Evolutionary conservation across 2,113 vertebrate genomes (phyloP).

Genomic region (Drymodes brunneopygia): DNA sequence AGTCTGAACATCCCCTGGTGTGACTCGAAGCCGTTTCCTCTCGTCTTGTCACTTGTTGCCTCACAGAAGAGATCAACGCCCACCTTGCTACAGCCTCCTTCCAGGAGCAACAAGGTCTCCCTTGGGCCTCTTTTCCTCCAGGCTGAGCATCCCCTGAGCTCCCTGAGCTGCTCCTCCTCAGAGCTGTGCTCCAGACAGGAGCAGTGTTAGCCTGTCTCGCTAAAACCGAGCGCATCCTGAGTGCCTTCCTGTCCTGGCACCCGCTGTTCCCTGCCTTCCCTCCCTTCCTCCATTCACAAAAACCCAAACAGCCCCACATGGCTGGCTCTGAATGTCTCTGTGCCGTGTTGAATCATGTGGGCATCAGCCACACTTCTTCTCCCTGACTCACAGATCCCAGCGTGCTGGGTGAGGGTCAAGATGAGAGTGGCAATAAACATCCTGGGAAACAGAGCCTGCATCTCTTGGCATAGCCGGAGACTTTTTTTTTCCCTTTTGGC

Average conservation of each 20-base stretch:
- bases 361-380: constrained; percentile 5
- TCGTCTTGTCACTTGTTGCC: background rate
- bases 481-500: background rate
- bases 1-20: background rate
- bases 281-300: background rate
- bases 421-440: constrained; percentile 11
- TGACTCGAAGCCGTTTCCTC: background rate
- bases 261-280: background rate
- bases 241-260: background rate
- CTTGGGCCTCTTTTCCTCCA: background rate
- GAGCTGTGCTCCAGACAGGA: background rate
- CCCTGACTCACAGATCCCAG: constrained; percentile 17
- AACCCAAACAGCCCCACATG: background rate
- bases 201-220: no score
- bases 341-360: background rate
- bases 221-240: background rate
- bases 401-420: constrained; percentile 19
- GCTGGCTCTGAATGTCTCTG: background rate
- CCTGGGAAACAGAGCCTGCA: background rate
- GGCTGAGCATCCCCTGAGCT: background rate
- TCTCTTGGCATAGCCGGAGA: background rate
- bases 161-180: background rate
- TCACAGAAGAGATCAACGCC: background rate
- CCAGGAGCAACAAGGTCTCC: background rate
- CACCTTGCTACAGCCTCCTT: background rate